Evolutionary conservation across 2,113 vertebrate genomes (phyloP), one percentile per base, ranked within the genome.

Genomic region (Corythoichthys haematopterus): DNA sequence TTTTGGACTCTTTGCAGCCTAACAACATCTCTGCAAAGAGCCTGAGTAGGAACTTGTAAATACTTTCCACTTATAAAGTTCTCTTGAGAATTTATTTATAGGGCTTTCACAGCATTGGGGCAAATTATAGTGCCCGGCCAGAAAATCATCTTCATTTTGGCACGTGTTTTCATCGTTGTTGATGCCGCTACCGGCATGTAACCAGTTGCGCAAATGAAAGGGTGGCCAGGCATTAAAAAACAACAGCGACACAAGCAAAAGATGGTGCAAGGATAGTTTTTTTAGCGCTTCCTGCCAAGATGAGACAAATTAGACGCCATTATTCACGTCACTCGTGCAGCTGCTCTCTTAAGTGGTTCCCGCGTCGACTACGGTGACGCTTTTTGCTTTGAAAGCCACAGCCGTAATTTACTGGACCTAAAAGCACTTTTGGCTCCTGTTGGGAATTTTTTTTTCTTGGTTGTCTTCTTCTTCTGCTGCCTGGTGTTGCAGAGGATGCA

Each of bases 251-350:
- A 84, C 62, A 79, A 76, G 81, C 76, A 66, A 80, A 75, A 9
- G 64, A 79, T 77, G 65, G 77, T 80, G 85, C 75, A 53, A 82
- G 84, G 76, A 13, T 57, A 12, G 52, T 43, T 20, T 61, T 43
- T 43, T 57, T 20, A 11, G n/a, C n/a, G 16, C 53, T 61, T 84
- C 70, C 77, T 62, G 76, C 88, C 90, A 90, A 92, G 88, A 91
- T 92, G 90, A 92, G 89, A 88, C 86, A 88, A 90, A 89, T 90
- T 82, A 91, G 90, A 90, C 84, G 77, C 80, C 75, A 88, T 89
- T 90, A 87, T 88, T 89, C 87, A 87, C 84, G 86, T 90, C 89
- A 89, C 82, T 88, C 84, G 87, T 64, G 43, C 87, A 86, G 90
- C 88, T 88, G 83, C 71, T 78, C 87, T 89, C 91, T 91, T 72